These are phyloP conservation scores for Cassiopea xamachana DNA, from an alignment of 30 jellyfish, hydroid and myxozoan species.

Conservation along the genomic window DNA sequence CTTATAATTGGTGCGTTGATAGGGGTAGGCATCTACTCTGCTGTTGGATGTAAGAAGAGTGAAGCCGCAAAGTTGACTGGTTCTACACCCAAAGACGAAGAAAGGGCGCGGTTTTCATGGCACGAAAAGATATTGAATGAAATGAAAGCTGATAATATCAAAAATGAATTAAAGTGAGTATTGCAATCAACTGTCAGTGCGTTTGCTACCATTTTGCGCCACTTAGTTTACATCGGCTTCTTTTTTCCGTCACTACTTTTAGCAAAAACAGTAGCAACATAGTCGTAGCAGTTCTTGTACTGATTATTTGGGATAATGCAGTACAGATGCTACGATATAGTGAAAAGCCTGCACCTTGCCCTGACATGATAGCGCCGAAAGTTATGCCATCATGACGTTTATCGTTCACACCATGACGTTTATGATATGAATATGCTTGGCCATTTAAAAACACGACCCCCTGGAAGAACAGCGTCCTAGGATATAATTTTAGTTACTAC, in stretches of 20 bases:
- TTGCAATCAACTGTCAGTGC: not conserved
- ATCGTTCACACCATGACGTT: too few relatives aligned
- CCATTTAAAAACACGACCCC: too few relatives aligned
- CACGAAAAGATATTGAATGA: conserved; percentile 53
- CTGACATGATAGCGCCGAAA: too few relatives aligned
- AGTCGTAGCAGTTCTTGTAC: too few relatives aligned
- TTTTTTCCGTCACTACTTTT: not conserved
- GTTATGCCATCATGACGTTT: too few relatives aligned
- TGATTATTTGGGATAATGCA: not conserved
- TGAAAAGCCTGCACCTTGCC: too few relatives aligned
- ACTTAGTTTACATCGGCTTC: too few relatives aligned
- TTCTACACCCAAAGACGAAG: conserved; percentile 18
- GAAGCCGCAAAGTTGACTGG: not conserved
- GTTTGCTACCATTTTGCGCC: not conserved
- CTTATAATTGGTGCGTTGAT: conserved; percentile 46
- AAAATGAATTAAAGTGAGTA: conserved; percentile 63
- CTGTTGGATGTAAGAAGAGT: conserved; percentile 64
- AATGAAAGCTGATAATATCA: conserved; percentile 72
- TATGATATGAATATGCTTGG: too few relatives aligned
- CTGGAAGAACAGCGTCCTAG: too few relatives aligned
- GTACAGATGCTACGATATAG: not conserved
- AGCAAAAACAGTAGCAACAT: not conserved
- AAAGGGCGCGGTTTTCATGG: conserved; percentile 37
- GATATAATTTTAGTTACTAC: too few relatives aligned
- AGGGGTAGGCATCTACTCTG: conserved; percentile 73